Evolutionary conservation across 2,113 vertebrate genomes (phyloP), one percentile per base, ranked within the genome.

Genomic region (Burhinus bistriatus): DNA sequence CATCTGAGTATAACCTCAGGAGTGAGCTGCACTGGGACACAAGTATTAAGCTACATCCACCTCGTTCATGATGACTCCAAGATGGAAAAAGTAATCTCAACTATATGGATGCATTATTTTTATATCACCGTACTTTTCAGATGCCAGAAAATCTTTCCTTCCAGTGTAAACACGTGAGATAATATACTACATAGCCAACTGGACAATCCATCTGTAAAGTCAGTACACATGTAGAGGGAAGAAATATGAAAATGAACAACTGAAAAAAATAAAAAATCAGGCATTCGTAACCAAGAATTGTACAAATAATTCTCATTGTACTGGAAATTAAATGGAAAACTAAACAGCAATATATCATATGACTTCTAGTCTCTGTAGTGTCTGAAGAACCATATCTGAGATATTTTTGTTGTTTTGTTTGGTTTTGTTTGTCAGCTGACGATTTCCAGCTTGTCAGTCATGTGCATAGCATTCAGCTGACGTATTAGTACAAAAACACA

Each of bases 21-120:
- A 54, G 4, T 32, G 23, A 94, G 11, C 23, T 55, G 40, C n/a
- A 16, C 45, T 34, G 23, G 9, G 72, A n/a, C 21, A 18, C 0
- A 4, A 76, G 19, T 79, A 54, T 0, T 78, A 55, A 81, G n/a
- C 2, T 6, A 44, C 30, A 19, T 0, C 2, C 5, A 26, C 13
- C 6, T 45, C 1, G 0, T 62, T 85, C 1, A 1, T 54, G 45
- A 58, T 45, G 42, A 64, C 23, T 66, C 16, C 26, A 86, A 90
- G 42, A 52, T 26, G 21, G 15, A 12, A 92, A 89, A 84, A 83
- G 5, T 38, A 23, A n/a, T 71, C 32, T 83, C 29, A 71, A 5
- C 23, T 55, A 15, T 71, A 29, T 40, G 21, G 34, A 83, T 36
- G 23, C 34, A 14, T 62, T 58, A 44, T 36, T 54, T 86, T 83